Evolutionary conservation across 2,888 invertebrate genomes (phyloP).

Genomic region (Ophioninae sp.): DNA sequence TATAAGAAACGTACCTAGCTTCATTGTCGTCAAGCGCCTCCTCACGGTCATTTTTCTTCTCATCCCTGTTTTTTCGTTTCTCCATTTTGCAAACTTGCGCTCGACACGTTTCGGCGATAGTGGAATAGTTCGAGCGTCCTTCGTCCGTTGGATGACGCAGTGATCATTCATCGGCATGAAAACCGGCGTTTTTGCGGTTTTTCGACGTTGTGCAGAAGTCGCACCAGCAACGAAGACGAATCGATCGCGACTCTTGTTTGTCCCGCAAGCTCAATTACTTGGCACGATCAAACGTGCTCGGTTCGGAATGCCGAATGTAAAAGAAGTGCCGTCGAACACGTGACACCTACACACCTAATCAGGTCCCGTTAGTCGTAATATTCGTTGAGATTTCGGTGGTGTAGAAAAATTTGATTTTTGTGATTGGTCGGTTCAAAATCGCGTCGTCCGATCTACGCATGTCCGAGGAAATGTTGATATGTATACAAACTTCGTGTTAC

Average conservation of each 20-base stretch:
- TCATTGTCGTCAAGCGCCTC: slow-evolving; percentile 19
- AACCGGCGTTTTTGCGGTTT: background rate
- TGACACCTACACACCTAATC: background rate
- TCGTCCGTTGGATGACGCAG: background rate
- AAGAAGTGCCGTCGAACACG: background rate
- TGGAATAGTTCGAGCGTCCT: background rate
- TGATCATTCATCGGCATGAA: background rate
- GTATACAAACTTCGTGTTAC: background rate
- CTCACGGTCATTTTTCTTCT: slow-evolving; percentile 6
- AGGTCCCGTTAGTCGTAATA: background rate
- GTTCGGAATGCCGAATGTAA: background rate
- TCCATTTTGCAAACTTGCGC: slow-evolving; percentile 1
- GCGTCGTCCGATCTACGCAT: background rate
- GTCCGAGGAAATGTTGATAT: background rate
- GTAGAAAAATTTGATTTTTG: background rate
- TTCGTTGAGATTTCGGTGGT: background rate
- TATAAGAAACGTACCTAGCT: slow-evolving; percentile 30
- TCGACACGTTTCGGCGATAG: background rate
- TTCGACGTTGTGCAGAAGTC: background rate
- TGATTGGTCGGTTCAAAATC: background rate
- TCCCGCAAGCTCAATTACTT: background rate
- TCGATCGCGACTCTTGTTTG: background rate
- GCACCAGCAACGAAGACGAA: background rate
- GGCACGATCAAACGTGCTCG: background rate
- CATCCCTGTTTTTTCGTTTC: slow-evolving; percentile 4